phyloP scores from a whole-genome alignment of 2,888 invertebrate species.

The Rhingia rostrata region DNA sequence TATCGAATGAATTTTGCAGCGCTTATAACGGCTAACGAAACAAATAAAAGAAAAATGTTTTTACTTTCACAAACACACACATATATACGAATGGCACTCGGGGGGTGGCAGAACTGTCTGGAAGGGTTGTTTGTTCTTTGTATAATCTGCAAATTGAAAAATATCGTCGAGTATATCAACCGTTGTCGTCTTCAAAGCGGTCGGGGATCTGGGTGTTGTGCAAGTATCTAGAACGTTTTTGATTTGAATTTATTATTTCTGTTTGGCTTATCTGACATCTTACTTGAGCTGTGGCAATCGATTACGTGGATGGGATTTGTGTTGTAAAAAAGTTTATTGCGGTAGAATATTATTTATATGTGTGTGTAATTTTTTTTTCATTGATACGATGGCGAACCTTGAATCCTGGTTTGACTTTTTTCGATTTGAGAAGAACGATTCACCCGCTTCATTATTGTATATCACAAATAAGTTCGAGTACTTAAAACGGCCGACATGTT shows the following conservation, averaged over 20 bases:
- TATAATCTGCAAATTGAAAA: constrained; percentile 20
- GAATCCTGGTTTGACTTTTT: too few relatives aligned
- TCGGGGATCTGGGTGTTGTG: not conserved
- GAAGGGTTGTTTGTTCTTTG: constrained; percentile 24
- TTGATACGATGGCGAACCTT: too few relatives aligned
- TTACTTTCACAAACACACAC: not conserved
- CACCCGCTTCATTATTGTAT: too few relatives aligned
- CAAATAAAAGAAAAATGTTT: not conserved
- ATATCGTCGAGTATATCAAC: not conserved
- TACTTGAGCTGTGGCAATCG: constrained; percentile 8
- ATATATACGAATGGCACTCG: not conserved
- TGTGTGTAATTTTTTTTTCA: not conserved
- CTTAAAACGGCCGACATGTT: too few relatives aligned
- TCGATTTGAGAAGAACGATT: too few relatives aligned
- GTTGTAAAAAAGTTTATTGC: constrained; percentile 5
- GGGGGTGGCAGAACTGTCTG: not conserved
- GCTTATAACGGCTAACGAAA: constrained; percentile 1
- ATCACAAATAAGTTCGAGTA: too few relatives aligned
- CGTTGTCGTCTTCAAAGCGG: not conserved
- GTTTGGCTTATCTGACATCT: constrained; percentile 5
- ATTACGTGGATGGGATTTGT: constrained; percentile 9
- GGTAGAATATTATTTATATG: not conserved
- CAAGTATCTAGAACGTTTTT: not conserved
- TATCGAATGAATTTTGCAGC: constrained; percentile 31
- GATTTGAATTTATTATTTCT: constrained; percentile 21